Evolutionary conservation across 2,888 invertebrate species (phyloP).

Genomic region (Carcina quercana): DNA sequence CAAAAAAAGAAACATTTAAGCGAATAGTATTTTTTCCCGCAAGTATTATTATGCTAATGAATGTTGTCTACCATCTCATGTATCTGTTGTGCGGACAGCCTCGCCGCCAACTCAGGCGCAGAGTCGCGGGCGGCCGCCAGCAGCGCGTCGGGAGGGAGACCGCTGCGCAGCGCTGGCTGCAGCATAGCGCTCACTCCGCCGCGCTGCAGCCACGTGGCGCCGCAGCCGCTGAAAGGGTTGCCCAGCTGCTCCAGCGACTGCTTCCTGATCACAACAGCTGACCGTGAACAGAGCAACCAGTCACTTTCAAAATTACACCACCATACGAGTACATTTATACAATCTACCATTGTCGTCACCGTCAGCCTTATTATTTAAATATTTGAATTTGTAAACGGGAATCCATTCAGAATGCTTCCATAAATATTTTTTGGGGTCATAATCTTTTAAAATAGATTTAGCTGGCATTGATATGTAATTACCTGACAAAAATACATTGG

Average conservation of each 20-base stretch:
- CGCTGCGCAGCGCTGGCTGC: slow-evolving; percentile 70
- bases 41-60: slow-evolving; percentile 23
- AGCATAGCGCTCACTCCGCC: slow-evolving; percentile 66
- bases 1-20: too few species aligned
- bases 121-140: slow-evolving; percentile 92
- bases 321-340: too few species aligned
- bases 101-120: slow-evolving; percentile 86
- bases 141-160: slow-evolving; percentile 82
- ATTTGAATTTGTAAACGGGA: too few species aligned
- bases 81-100: slow-evolving; percentile 82
- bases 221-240: slow-evolving; percentile 76
- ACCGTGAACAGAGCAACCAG: slow-evolving; percentile 37
- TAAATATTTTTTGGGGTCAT: too few species aligned
- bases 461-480: too few species aligned
- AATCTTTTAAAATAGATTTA: too few species aligned
- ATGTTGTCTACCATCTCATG: slow-evolving; percentile 93
- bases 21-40: not conserved
- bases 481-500: too few species aligned
- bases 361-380: too few species aligned
- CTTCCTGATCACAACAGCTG: slow-evolving; percentile 68
- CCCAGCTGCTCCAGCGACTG: slow-evolving; percentile 73
- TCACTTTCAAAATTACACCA: too few species aligned
- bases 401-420: too few species aligned
- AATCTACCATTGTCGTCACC: too few species aligned
- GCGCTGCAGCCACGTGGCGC: slow-evolving; percentile 54